A percentile compares a stretch with the other conserved stretches of the same genome.
Conservation (phyloP, 2,888 invertebrate genomes). For the Vesta saturnalis region DNA sequence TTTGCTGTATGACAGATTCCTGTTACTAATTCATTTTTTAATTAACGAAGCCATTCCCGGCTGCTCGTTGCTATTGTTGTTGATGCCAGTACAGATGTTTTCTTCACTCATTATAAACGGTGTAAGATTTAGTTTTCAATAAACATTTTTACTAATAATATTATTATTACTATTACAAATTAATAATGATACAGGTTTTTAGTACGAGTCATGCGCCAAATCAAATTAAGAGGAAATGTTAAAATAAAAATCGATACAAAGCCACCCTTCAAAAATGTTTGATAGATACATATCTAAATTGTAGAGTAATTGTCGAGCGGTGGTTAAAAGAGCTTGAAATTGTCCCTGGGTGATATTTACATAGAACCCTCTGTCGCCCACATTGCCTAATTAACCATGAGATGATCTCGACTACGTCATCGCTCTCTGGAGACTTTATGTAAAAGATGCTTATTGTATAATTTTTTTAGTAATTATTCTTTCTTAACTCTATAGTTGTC, state of each 20-base stretch:
- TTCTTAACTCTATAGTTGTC: no score
- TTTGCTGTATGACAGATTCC: constrained; percentile 62
- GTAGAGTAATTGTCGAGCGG: constrained; percentile 61
- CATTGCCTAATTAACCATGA: constrained; percentile 61
- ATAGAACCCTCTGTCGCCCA: constrained; percentile 53
- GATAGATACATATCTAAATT: constrained; percentile 62
- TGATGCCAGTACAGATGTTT: constrained; percentile 43
- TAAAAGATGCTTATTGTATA: constrained; percentile 37
- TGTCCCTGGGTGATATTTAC: constrained; percentile 60
- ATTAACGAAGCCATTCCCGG: constrained; percentile 58
- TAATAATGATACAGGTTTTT: no score
- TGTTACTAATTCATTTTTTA: constrained; percentile 63
- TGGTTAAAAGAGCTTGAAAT: constrained; percentile 65
- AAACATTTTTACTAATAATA: no score
- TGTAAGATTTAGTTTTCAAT: no score
- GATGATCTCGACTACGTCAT: constrained; percentile 47
- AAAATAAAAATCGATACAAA: background rate
- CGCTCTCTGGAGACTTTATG: constrained; percentile 39
- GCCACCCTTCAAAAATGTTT: constrained; percentile 4
- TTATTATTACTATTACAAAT: no score
- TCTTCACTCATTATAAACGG: constrained; percentile 40
- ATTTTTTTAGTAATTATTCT: no score
- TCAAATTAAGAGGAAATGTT: background rate
- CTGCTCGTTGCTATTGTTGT: constrained; percentile 48
- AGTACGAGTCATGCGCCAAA: background rate